A percentile compares a stretch with the other conserved stretches of the same genome.
Conservation (phyloP, 2,797 vertebrate species). For the Neopelma chrysocephalum region DNA sequence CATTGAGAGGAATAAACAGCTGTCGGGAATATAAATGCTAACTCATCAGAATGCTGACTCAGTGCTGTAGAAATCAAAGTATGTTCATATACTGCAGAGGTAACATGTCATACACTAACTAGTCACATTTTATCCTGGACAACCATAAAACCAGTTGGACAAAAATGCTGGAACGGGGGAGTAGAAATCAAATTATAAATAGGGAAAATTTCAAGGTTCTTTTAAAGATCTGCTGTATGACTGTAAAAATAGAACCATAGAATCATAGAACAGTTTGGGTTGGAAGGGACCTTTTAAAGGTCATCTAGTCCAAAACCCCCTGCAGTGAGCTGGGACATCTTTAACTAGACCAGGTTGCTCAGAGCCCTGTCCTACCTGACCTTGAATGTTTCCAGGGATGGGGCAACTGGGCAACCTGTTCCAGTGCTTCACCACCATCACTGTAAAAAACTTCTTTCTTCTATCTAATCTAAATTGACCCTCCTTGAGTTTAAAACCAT, state of each 20-base stretch:
- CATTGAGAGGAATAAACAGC: constrained; percentile 80
- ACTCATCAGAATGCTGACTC: constrained; percentile 76
- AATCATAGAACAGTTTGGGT: neutral
- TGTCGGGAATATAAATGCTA: constrained; percentile 77
- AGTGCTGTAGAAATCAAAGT: constrained; percentile 64
- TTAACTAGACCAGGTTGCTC: neutral
- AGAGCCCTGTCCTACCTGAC: neutral
- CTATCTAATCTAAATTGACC: neutral
- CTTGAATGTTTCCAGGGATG: neutral
- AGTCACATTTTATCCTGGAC: constrained; percentile 28
- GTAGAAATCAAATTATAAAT: neutral
- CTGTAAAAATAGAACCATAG: neutral
- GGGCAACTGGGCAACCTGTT: neutral
- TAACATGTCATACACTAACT: constrained; percentile 49
- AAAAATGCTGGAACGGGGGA: constrained; percentile 15
- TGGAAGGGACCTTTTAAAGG: neutral
- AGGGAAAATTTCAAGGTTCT: neutral
- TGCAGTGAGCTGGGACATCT: neutral
- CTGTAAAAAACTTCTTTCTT: neutral
- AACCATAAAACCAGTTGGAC: constrained; percentile 38
- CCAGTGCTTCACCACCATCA: neutral
- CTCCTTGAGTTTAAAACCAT: neutral
- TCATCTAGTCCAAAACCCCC: neutral
- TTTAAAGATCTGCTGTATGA: neutral
- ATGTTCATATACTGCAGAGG: constrained; percentile 37